Base-by-base conservation (phyloP, 2,113 vertebrate species). In the Corythoichthys intestinalis region DNA sequence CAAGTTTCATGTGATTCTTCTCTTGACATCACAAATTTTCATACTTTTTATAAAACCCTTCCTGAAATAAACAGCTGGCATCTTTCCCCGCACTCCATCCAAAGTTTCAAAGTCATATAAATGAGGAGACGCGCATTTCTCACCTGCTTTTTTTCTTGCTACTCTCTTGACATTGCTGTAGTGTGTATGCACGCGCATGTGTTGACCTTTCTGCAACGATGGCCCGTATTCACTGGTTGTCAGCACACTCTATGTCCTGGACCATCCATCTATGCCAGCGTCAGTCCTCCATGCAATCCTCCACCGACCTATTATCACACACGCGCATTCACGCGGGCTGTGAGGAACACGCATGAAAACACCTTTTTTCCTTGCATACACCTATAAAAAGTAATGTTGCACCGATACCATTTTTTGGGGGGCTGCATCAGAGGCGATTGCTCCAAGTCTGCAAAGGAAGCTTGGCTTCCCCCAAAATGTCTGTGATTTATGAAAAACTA, bases 151-250 rank as follows among this genome's bases (percentile, higher is more conserved):
- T 84, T 86, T 84, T 83, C 67, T 78, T 86, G 35, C 34, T 34
- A 14, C 10, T 47, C 75, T 77, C 71, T 80, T 87, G 85, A 83
- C 88, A 85, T 83, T 81, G 75, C 41, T 80, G 72, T 70, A 5
- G 74, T 72, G 74, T 69, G 59, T 53, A 64, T 67, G 66, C 35
- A 48, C 52, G 67, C 63, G 58, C 17, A 68, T 60, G 72, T 79
- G 89, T 89, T 95, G 96, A 96, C 96, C 96, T 98, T 97, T 97
- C 94, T 95, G 94, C 94, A 93, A 93, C 84, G 74, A 91, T 94
- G 94, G 93, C 94, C 94, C 91, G 88, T 93, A 93, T 95, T 96
- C 93, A 87, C 93, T 86, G 87, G 92, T 94, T 94, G 94, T 97
- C 96, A 98, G 94, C 93, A 93, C 91, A 91, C 88, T 94, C 88